phyloP scores from a whole-genome alignment of 2,888 invertebrate genomes.

The Drosophila mimica region DNA sequence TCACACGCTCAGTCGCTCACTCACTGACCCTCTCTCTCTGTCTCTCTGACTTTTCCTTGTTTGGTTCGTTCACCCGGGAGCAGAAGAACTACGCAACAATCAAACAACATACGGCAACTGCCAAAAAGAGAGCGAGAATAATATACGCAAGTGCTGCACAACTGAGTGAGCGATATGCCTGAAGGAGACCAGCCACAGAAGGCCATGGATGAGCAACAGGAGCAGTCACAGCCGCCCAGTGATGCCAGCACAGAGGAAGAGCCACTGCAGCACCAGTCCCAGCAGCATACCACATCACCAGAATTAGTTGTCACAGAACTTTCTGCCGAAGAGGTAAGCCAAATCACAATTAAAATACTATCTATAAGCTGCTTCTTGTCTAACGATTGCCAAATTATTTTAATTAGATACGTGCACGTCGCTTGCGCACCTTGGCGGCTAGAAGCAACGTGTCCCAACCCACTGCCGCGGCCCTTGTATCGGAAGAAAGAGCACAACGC shows the following conservation, averaged over 20 bases:
- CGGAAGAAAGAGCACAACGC: conserved; percentile 54
- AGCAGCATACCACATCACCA: conserved; percentile 15
- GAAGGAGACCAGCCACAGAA: conserved; percentile 71
- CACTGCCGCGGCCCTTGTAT: conserved; percentile 16
- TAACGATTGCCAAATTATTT: conserved; percentile 73
- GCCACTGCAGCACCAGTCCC: conserved; percentile 18
- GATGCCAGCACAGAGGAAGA: conserved; percentile 31
- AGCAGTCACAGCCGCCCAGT: conserved; percentile 27
- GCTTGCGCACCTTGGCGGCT: conserved; percentile 82
- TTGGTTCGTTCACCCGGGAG: conserved; percentile 72
- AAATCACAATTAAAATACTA: background rate
- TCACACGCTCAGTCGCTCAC: conserved; percentile 15
- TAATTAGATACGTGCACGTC: conserved; percentile 84
- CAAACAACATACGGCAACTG: conserved; percentile 33
- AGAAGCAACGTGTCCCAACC: conserved; percentile 44
- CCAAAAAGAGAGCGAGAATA: conserved; percentile 6
- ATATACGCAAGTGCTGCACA: conserved; percentile 37
- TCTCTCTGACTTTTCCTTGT: conserved; percentile 51
- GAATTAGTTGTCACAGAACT: conserved; percentile 88
- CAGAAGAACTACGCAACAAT: conserved; percentile 71
- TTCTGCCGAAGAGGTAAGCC: conserved; percentile 94
- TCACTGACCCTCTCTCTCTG: conserved; percentile 4
- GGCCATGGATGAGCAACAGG: conserved; percentile 67
- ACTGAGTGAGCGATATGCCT: conserved; percentile 57
- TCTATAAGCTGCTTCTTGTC: background rate